These are phyloP conservation scores for Caenorhabditis drosophilae DNA, from an alignment of 2,888 invertebrate species.

Conservation along the genomic window DNA sequence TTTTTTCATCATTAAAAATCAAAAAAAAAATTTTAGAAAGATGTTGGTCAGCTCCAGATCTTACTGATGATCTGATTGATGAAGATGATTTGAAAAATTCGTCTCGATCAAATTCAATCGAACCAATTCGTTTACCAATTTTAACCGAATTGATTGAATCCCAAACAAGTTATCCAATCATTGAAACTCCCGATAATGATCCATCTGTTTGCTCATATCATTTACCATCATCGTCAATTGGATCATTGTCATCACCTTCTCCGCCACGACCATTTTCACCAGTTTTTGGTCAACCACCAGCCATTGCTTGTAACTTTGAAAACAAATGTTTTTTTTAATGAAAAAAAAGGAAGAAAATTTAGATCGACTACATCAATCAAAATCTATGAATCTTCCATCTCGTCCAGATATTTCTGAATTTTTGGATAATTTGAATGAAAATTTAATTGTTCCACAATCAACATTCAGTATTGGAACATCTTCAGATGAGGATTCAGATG, in stretches of 20 bases:
- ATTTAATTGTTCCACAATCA: slow-evolving; percentile 12
- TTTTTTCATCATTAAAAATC: neutral
- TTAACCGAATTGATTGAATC: slow-evolving; percentile 18
- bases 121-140: slow-evolving; percentile 11
- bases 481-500: slow-evolving; percentile 8
- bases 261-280: slow-evolving; percentile 49
- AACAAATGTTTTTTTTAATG: slow-evolving; percentile 1
- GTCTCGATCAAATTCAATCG: too few relatives aligned
- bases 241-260: slow-evolving; percentile 44
- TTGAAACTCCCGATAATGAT: slow-evolving; percentile 43
- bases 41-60: slow-evolving; percentile 37
- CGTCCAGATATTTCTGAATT: slow-evolving; percentile 40
- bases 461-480: slow-evolving; percentile 28
- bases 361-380: slow-evolving; percentile 33
- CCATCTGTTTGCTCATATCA: slow-evolving; percentile 45
- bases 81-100: too few relatives aligned
- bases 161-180: slow-evolving; percentile 37
- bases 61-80: slow-evolving; percentile 22
- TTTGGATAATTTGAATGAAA: slow-evolving; percentile 33
- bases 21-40: slow-evolving; percentile 13
- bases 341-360: slow-evolving; percentile 8
- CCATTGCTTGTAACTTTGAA: neutral
- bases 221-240: slow-evolving; percentile 42
- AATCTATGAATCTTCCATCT: slow-evolving; percentile 40
- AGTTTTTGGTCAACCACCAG: slow-evolving; percentile 44